phyloP scores from a whole-genome alignment of 2,113 vertebrate species.

The Carassius gibelio region DNA sequence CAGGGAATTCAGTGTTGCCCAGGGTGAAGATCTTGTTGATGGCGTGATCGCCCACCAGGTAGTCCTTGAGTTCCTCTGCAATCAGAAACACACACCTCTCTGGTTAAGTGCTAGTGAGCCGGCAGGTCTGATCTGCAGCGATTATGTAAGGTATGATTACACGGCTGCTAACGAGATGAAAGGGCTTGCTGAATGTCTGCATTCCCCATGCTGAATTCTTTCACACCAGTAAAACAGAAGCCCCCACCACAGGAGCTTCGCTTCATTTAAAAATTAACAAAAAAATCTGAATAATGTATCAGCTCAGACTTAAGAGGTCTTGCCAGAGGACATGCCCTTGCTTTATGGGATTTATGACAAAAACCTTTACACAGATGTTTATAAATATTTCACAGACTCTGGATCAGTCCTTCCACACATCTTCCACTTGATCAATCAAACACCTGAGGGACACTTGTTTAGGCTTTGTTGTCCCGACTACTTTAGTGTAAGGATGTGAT shows the following conservation, averaged over 20 bases:
- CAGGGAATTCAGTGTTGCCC: slow-evolving; percentile 91
- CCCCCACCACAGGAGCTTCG: slow-evolving; percentile 22
- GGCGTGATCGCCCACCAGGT: slow-evolving; percentile 86
- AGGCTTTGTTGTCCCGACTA: background rate
- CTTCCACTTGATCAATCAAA: slow-evolving; percentile 69
- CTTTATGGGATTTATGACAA: slow-evolving; percentile 65
- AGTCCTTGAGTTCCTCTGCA: slow-evolving; percentile 92
- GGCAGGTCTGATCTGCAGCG: slow-evolving; percentile 44
- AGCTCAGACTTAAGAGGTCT: slow-evolving; percentile 57
- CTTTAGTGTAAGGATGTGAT: background rate
- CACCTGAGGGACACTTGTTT: slow-evolving; percentile 40
- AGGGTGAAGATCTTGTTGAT: slow-evolving; percentile 95
- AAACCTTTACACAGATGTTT: slow-evolving; percentile 52
- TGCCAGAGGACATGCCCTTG: slow-evolving; percentile 65
- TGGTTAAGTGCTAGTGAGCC: slow-evolving; percentile 30
- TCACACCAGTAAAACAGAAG: slow-evolving; percentile 59
- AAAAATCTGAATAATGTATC: slow-evolving; percentile 67
- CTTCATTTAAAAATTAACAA: slow-evolving; percentile 67
- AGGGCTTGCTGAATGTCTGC: slow-evolving; percentile 36
- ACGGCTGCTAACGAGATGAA: slow-evolving; percentile 56
- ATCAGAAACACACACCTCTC: slow-evolving; percentile 38
- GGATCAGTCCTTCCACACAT: slow-evolving; percentile 62
- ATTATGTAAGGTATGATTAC: slow-evolving; percentile 48
- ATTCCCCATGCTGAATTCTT: slow-evolving; percentile 50
- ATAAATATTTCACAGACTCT: slow-evolving; percentile 66